Evolutionary conservation across 2,888 invertebrate genomes (phyloP).

Genomic region (Trissolcus brochymenae): DNA sequence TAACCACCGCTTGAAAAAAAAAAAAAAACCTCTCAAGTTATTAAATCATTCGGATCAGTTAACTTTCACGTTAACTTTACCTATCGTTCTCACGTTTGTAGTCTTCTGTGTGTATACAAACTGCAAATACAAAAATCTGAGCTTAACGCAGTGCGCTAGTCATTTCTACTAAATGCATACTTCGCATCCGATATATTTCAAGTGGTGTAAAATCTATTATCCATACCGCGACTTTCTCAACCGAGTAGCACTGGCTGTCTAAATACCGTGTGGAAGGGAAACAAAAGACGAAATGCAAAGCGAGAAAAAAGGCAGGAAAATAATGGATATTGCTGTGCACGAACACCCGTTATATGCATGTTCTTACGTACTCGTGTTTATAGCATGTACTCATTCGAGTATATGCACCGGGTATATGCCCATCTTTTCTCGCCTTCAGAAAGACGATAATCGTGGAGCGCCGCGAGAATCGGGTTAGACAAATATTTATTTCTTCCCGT

Average conservation of each 20-base stretch:
- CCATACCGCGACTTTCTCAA: slow-evolving; percentile 7
- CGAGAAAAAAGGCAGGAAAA: slow-evolving; percentile 13
- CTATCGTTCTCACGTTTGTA: too few relatives aligned
- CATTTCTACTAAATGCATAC: too few relatives aligned
- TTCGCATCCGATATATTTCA: slow-evolving; percentile 22
- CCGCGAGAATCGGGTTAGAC: slow-evolving; percentile 48
- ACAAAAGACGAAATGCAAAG: slow-evolving; percentile 23
- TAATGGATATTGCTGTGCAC: slow-evolving; percentile 44
- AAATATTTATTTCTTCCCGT: slow-evolving; percentile 43
- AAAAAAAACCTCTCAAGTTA: too few relatives aligned
- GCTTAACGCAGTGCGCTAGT: too few relatives aligned
- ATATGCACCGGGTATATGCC: slow-evolving; percentile 28
- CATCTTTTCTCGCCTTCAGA: slow-evolving; percentile 47
- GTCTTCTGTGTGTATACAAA: too few relatives aligned
- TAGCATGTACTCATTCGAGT: slow-evolving; percentile 34
- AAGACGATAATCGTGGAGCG: slow-evolving; percentile 36
- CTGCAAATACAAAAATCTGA: too few relatives aligned
- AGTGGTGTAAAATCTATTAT: slow-evolving; percentile 27
- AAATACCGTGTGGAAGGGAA: slow-evolving; percentile 32
- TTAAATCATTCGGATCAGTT: too few relatives aligned
- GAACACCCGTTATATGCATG: slow-evolving; percentile 48
- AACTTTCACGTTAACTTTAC: too few relatives aligned
- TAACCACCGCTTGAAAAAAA: too few relatives aligned
- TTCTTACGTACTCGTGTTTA: slow-evolving; percentile 49
- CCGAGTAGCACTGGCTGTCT: slow-evolving; percentile 18